Evolutionary conservation across 2,797 vertebrate species (phyloP), one percentile per base, ranked within the genome.

Genomic region (Anableps anableps): DNA sequence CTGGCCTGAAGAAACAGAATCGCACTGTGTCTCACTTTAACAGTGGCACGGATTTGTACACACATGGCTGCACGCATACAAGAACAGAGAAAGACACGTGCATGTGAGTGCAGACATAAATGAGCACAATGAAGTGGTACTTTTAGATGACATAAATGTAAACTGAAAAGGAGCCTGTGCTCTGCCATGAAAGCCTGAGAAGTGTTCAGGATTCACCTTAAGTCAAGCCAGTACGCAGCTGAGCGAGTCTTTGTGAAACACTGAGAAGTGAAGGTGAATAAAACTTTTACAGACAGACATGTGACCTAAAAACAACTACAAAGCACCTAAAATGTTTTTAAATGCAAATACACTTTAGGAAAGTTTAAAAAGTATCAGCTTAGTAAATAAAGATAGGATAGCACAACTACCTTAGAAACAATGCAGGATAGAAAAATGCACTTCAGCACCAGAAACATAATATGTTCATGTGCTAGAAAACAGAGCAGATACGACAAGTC

Each of bases 1-100:
- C 82, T 84, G 79, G 86, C 83, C 84, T 71, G 77, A 82, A 82
- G 87, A 74, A 79, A 83, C 19, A 10, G 76, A 81, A 80, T 86
- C 83, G 55, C 50, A 77, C 78, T 78, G 74, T 74, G 80, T 77
- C 82, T 74, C 66, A 19, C 74, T 72, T 73, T 43, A 79, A 41
- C 29, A 26, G 75, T 77, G 76, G 79, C 64, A 68, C 9, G 21
- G 72, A 79, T 48, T 29, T 75, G 51, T 72, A 48, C 26, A 9
- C 48, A n/a, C 19, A 23, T 4, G 51, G 21, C 19, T 23, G 21
- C 36, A 14, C 68, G 50, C 29, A 48, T 8, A 68, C 62, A 26
- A 10, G n/a, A 21, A 34, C 1, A 43, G 23, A 75, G 53, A 21
- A 64, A 68, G 43, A 62, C 31, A 78, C 34, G 31, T 36, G 23